phyloP scores from a whole-genome alignment of 2,888 invertebrate genomes.

The Timema cristinae region DNA sequence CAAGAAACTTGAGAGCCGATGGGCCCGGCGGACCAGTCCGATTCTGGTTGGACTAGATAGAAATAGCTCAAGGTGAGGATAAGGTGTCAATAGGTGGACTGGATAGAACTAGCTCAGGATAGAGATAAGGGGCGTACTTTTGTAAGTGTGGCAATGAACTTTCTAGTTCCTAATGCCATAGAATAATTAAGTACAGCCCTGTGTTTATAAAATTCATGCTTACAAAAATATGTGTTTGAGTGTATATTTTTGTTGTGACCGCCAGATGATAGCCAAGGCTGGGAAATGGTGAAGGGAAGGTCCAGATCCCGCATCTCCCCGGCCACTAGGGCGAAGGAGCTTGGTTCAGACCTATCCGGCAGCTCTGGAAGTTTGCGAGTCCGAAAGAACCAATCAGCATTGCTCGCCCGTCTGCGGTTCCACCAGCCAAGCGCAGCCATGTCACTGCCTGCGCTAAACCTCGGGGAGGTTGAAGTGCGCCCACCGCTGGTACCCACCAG shows the following conservation, averaged over 20 bases:
- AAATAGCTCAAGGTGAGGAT: too few species aligned
- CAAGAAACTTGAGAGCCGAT: too few species aligned
- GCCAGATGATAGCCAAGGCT: conserved; percentile 55
- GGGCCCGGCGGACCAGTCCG: too few species aligned
- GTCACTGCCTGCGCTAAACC: conserved; percentile 68
- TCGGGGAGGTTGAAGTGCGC: conserved; percentile 36
- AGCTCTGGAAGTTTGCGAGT: conserved; percentile 35
- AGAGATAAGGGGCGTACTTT: too few species aligned
- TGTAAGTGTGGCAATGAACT: too few species aligned
- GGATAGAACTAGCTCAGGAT: too few species aligned
- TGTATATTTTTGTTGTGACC: background rate
- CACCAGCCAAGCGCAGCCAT: conserved; percentile 80
- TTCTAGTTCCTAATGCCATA: too few species aligned
- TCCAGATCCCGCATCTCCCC: conserved; percentile 57
- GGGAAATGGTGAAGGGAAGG: conserved; percentile 76
- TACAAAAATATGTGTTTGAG: too few species aligned
- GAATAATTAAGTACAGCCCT: too few species aligned
- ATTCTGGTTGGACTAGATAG: too few species aligned
- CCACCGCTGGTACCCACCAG: conserved; percentile 13
- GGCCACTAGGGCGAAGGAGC: conserved; percentile 32
- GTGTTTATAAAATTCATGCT: too few species aligned
- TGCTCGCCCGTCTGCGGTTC: conserved; percentile 58
- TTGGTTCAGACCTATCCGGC: conserved; percentile 31
- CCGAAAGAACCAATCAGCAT: conserved; percentile 24
- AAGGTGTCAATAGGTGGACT: too few species aligned